Evolutionary conservation across 2,797 vertebrate species (phyloP), one percentile per base, ranked within the genome.

Genomic region (Lepus oiostolus): DNA sequence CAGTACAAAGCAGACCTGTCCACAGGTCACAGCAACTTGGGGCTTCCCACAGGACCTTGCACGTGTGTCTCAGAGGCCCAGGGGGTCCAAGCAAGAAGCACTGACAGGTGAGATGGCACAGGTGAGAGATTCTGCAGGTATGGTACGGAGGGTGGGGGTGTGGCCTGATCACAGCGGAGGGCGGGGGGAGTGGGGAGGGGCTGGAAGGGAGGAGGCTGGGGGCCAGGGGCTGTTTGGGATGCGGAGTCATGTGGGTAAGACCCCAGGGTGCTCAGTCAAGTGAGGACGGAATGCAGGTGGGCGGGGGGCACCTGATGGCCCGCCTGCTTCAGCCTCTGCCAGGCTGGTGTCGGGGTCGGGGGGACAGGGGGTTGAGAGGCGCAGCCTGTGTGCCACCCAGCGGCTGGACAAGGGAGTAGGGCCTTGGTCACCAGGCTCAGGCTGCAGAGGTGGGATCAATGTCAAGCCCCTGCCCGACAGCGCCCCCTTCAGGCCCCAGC

Each of bases 41-140:
- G 19, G 47, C 32, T 70, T 70, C 4, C 4, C 0, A 0, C 0
- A 32, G 35, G 32, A 19, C 16, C 24, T n/a, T 30, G 24, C 30
- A 14, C 11, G 7, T 16, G 42, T 3, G 30, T 47, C 60, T 72
- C 21, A 71, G 76, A 58, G 80, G 65, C 38, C 87, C 30, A 75
- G 1, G 17, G 35, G 38, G 4, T n/a, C n/a, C 42, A 47, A 47
- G 42, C 42, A 47, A 47, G 42, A 47, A 47, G 42, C 42, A 9
- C 8, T 47, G 42, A 7, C 42, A 42, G 42, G 42, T 47, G 42
- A 47, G 42, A 9, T 47, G 42, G 42, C 42, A 9, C 42, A 47
- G 42, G 42, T 47, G 42, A 8, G 42, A 47, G 42, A 5, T 47
- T 10, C 42, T 47, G 42, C 42, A 47, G 42, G 42, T 47, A 47